phyloP scores from a whole-genome alignment of 2,113 vertebrate species.

The Apodemus sylvaticus region DNA sequence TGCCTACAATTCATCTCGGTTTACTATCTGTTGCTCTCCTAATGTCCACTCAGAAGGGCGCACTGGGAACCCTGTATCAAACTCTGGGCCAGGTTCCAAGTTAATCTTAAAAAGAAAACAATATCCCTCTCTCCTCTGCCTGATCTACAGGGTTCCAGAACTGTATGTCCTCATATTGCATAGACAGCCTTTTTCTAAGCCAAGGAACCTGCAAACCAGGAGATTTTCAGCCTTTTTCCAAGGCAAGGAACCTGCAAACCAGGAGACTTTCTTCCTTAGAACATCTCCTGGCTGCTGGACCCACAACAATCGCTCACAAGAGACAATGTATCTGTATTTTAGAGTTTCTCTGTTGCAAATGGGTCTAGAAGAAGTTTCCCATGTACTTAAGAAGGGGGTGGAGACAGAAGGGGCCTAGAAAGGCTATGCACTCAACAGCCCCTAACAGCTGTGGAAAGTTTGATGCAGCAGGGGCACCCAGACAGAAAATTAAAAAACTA shows the following conservation, averaged over 20 bases:
- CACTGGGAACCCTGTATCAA: neutral
- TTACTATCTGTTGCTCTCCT: neutral
- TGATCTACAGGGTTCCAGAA: neutral
- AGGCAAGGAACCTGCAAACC: neutral
- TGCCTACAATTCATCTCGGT: neutral
- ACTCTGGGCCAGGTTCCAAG: slow-evolving; percentile 51
- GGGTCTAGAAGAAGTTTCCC: slow-evolving; percentile 65
- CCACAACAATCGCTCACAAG: neutral
- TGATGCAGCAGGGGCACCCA: slow-evolving; percentile 87
- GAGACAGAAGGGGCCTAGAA: slow-evolving; percentile 66
- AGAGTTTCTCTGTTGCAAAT: neutral
- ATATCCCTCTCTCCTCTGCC: neutral
- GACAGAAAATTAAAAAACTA: slow-evolving; percentile 91
- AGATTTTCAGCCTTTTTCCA: slow-evolving; percentile 2
- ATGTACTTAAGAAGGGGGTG: slow-evolving; percentile 54
- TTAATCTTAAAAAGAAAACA: slow-evolving; percentile 11
- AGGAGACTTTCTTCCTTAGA: neutral
- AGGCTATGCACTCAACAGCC: slow-evolving; percentile 81
- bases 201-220: neutral
- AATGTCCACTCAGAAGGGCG: slow-evolving; percentile 42
- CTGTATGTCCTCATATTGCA: fast-evolving
- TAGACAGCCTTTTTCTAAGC: neutral
- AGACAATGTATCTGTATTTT: slow-evolving; percentile 67
- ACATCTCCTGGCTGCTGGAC: neutral
- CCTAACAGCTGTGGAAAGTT: slow-evolving; percentile 88